Evolutionary conservation across 2,888 invertebrate genomes (phyloP), one percentile per base, ranked within the genome.

Genomic region (Xylota sylvarum): DNA sequence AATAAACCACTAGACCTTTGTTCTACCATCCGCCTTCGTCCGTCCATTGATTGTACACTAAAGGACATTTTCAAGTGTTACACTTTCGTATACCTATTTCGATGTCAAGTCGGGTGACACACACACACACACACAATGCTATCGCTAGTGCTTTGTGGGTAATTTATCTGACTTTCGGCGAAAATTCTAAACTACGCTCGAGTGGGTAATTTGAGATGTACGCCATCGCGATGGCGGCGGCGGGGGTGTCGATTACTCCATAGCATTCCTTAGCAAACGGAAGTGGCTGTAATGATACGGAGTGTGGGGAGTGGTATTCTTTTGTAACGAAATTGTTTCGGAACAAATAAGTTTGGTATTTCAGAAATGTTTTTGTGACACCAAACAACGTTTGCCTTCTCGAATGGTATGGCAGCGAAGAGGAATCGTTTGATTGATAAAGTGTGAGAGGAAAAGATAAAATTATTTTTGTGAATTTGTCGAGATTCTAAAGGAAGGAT

Each of bases 81-180:
- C 35, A 43, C 35, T 60, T 37, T 40, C 62, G 40, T 43, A 40
- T 3, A 55, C n/a, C 37, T 32, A 32, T 43, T 43, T 62, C 30
- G 17, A 56, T 48, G 64, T 74, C 48, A 69, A 74, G 30, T 30
- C 23, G 73, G 52, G 14, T 67, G 60, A 52, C 65, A 32, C 32
- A 23, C 7, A 37, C 32, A 23, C 7, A 37, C 37, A 37, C 37
- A 37, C 37, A 80, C 9, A 60, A 19, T 17, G 73, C 40, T 46
- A 52, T 73, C 58, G 23, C 23, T 67, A 73, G 35, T 73, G 48
- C 27, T 56, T 72, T 79, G 79, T 65, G 46, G 40, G 58, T 65
- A 50, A 80, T 80, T 73, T 80, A 67, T 80, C 73, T 43, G 65
- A 65, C n/a, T 73, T 74, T 60, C 30, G 52, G 67, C 37, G n/a